A percentile compares a stretch with the other conserved stretches of the same genome.
These are phyloP conservation scores for Sisyra nigra DNA, from an alignment of 2,888 invertebrate genomes.

Conservation along the genomic window DNA sequence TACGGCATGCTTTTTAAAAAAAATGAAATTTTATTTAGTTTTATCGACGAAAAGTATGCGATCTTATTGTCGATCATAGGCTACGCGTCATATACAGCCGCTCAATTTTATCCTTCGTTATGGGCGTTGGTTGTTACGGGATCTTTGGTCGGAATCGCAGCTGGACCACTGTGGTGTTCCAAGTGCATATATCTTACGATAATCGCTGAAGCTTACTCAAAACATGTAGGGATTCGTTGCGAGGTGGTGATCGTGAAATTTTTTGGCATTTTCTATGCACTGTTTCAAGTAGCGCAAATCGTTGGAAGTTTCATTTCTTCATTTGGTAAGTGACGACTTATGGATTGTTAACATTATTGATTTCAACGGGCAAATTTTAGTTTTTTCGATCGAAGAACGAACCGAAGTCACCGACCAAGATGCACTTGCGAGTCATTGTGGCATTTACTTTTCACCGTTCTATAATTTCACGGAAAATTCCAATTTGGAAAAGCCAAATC, in stretches of 20 bases:
- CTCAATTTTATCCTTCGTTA: conserved; percentile 47
- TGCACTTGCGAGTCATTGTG: too few species aligned
- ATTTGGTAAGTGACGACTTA: conserved; percentile 24
- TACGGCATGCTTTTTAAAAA: too few species aligned
- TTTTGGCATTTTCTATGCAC: conserved; percentile 57
- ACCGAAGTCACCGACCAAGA: too few species aligned
- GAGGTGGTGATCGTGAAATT: conserved; percentile 46
- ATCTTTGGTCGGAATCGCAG: conserved; percentile 45
- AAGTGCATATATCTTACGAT: conserved; percentile 56
- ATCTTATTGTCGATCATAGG: conserved; percentile 43
- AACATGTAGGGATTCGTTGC: conserved; percentile 31
- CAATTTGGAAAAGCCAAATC: too few species aligned
- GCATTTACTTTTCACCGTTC: too few species aligned
- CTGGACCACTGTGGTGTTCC: conserved; percentile 50
- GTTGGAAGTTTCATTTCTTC: conserved; percentile 54
- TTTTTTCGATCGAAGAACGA: too few species aligned
- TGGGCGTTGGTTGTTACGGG: conserved; percentile 44
- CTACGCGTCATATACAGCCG: conserved; percentile 50
- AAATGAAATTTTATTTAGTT: conserved; percentile 27
- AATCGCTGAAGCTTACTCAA: conserved; percentile 42
- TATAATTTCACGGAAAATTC: too few species aligned
- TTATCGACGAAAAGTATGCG: conserved; percentile 52
- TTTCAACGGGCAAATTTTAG: too few species aligned
- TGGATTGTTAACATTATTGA: too few species aligned
- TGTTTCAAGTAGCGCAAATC: conserved; percentile 52